phyloP scores from a whole-genome alignment of 2,797 vertebrate species.

The Masticophis lateralis region DNA sequence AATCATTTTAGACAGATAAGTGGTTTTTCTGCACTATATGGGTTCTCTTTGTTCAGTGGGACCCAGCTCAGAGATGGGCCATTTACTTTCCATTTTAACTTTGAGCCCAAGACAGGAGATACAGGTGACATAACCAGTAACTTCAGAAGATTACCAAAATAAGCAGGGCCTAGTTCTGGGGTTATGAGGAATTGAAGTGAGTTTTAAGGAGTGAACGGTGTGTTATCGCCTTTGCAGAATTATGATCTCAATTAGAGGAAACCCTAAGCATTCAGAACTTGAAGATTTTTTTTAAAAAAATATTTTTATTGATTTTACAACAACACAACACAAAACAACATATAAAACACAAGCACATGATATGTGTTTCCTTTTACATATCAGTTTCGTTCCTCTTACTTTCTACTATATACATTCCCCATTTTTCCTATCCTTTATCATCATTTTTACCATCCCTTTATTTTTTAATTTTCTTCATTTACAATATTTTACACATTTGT shows the following conservation, averaged over 20 bases:
- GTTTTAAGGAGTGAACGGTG: neutral
- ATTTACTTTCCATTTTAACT: neutral
- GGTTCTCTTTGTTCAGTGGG: neutral
- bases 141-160: neutral
- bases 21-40: neutral
- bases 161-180: neutral
- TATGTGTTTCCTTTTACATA: no score
- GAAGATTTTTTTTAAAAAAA: neutral
- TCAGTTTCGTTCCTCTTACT: no score
- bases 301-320: no score
- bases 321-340: no score
- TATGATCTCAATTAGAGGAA: neutral
- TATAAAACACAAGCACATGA: no score
- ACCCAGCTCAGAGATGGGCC: neutral
- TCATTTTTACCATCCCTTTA: no score
- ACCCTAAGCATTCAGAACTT: neutral
- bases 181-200: neutral
- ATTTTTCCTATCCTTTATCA: no score
- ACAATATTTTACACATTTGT: no score
- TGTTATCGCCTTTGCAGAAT: neutral
- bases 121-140: neutral
- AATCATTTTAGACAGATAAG: neutral
- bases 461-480: no score
- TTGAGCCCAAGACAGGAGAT: neutral
- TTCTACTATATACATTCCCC: no score